Evolutionary conservation across 2,888 invertebrate species (phyloP).

Genomic region (Celastrina argiolus): DNA sequence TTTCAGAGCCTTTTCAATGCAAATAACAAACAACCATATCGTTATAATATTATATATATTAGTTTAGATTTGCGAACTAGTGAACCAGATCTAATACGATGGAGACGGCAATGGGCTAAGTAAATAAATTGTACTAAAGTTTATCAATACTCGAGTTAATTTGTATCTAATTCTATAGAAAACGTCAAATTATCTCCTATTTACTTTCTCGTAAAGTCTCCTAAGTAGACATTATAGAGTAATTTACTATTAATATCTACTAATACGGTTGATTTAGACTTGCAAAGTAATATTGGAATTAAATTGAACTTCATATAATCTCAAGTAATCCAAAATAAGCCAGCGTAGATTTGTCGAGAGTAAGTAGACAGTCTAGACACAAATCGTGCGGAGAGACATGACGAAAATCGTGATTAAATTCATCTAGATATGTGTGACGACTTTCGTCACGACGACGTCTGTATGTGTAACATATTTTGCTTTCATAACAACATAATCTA

Average conservation of each 20-base stretch:
- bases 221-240: not conserved
- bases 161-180: not conserved
- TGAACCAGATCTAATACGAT: not conserved
- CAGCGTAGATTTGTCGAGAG: constrained; percentile 12
- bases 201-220: not conserved
- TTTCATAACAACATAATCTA: not conserved
- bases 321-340: not conserved
- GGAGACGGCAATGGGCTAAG: not conserved
- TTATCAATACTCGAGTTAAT: not conserved
- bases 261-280: not conserved
- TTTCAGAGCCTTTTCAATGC: too few relatives aligned
- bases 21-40: too few relatives aligned
- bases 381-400: not conserved
- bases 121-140: not conserved
- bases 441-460: not conserved
- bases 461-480: not conserved
- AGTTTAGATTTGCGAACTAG: not conserved
- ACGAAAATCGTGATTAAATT: constrained; percentile 7
- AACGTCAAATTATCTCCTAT: not conserved
- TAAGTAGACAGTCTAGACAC: not conserved
- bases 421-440: constrained; percentile 10
- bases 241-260: not conserved
- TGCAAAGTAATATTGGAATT: not conserved
- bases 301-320: not conserved
- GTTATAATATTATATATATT: too few relatives aligned